A percentile compares a stretch with the other conserved stretches of the same genome.
These are phyloP conservation scores for Halocaridina rubra DNA, from an alignment of 2,888 invertebrate species.

Conservation along the genomic window DNA sequence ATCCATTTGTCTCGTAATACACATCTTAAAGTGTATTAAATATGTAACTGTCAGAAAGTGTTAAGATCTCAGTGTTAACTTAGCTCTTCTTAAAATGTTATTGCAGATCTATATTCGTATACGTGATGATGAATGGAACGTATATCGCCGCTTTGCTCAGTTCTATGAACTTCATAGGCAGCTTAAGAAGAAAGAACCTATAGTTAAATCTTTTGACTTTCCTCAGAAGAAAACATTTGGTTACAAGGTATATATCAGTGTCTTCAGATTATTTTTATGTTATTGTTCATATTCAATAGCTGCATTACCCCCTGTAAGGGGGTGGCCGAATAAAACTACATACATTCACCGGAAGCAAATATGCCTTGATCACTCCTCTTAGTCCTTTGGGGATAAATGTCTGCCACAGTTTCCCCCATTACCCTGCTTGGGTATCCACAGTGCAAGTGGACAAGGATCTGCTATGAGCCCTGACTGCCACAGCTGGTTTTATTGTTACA, in stretches of 20 bases:
- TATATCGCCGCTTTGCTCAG: slow-evolving; percentile 94
- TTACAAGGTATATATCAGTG: slow-evolving; percentile 81
- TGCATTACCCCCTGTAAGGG: too few relatives aligned
- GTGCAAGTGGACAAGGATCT: too few relatives aligned
- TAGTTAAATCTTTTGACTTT: slow-evolving; percentile 85
- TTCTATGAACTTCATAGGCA: slow-evolving; percentile 88
- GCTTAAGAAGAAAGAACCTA: slow-evolving; percentile 84
- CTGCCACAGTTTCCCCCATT: neutral
- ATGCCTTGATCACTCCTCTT: neutral
- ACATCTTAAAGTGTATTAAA: too few relatives aligned
- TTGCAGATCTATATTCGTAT: slow-evolving; percentile 82
- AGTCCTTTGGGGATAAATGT: neutral
- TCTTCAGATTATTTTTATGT: too few relatives aligned
- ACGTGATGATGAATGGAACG: slow-evolving; percentile 92
- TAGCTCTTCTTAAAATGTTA: too few relatives aligned
- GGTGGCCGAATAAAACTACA: neutral
- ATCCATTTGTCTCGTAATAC: too few relatives aligned
- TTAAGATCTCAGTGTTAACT: too few relatives aligned
- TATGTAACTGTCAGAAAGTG: too few relatives aligned
- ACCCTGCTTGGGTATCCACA: neutral
- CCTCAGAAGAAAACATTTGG: slow-evolving; percentile 95
- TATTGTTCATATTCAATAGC: neutral
- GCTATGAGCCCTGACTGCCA: too few relatives aligned
- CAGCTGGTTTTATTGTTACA: too few relatives aligned
- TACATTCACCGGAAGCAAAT: neutral